Evolutionary conservation across 2,113 vertebrate genomes (phyloP), one percentile per base, ranked within the genome.

Genomic region (Plotosus lineatus): DNA sequence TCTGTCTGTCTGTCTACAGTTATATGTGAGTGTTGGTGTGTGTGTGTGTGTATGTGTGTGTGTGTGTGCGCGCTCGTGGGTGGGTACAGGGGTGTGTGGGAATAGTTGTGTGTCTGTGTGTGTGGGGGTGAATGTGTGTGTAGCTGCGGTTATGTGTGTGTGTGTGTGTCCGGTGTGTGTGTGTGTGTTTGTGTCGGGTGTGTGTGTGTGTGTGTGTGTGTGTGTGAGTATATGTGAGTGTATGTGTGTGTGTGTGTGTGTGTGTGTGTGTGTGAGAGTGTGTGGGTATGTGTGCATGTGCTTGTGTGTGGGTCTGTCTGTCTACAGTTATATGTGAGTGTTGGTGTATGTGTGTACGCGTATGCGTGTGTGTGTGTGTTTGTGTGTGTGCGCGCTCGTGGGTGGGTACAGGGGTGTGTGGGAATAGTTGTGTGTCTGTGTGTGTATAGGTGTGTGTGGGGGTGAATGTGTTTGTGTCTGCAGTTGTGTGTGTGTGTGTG

Each of bases 341-440:
- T 60, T n/a, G 42, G 17, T 60, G 3, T 53, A 19, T 42, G 50
- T 38, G 75, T 44, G 75, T 61, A 15, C 61, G 38, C 44, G 38
- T 60, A n/a, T n/a, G n/a, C 33, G 17, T 60, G 3, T 53, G 28
- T 42, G 50, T 38, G 75, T 44, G 75, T 61, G n/a, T 76, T n/a
- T 60, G 38, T 60, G n/a, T n/a, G n/a, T n/a, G n/a, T n/a, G n/a
- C n/a, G n/a, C n/a, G n/a, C n/a, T n/a, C n/a, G n/a, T n/a, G n/a
- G n/a, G n/a, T n/a, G n/a, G n/a, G n/a, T n/a, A n/a, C n/a, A n/a
- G n/a, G n/a, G n/a, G 17, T 60, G 3, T 53, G 28, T 42, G 50
- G n/a, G n/a, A n/a, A n/a, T n/a, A n/a, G n/a, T n/a, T 38, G 75
- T 44, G 75, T 61, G n/a, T 76, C n/a, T 60, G 38, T 60, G 17